Base-by-base conservation (phyloP, 2,888 invertebrate genomes). In the Drosophila greeni region DNA sequence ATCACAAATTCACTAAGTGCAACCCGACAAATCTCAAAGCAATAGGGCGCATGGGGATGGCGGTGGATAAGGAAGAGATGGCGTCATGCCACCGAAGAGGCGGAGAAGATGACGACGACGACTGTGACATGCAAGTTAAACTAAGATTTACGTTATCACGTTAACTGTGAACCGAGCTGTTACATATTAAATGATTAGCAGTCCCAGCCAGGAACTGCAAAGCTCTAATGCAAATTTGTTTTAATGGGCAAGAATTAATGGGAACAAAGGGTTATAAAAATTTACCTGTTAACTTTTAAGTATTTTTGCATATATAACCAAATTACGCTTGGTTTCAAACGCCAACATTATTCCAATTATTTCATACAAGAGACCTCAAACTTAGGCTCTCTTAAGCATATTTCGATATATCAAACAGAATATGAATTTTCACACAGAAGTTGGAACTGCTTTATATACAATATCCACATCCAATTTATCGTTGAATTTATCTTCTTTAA, bases 41-140 rank as follows among this genome's bases (percentile, higher is more conserved):
- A 76, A 74, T 77, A 68, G 56, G 64, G 48, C 49, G 29, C 55
- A 37, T 37, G 26, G 49, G 36, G 48, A 20, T 34, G 54, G 31
- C 60, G 62, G 45, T 53, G 51, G 51, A 54, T n/a, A 43, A 52
- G 70, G 49, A 34, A 34, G 23, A 23, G 40, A 34, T 54, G 51
- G 24, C 9, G 56, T 24, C 33, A 58, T 45, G 48, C 34, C 59
- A 18, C 23, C 31, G 34, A n/a, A 11, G 20, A 36, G 42, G 42
- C 20, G 34, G n/a, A 37, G 26, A 29, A 9, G 33, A 53, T 14
- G 53, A 40, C 57, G 33, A 60, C 42, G 29, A 59, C 45, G 72
- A 69, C 76, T 78, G 76, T 76, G 69, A 73, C 55, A 65, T 45
- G 69, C 60, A 72, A 62, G 66, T 76, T 76, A 66, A 69, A 56